Conservation (phyloP, 2,797 vertebrate species). For the Amniataba percoides region DNA sequence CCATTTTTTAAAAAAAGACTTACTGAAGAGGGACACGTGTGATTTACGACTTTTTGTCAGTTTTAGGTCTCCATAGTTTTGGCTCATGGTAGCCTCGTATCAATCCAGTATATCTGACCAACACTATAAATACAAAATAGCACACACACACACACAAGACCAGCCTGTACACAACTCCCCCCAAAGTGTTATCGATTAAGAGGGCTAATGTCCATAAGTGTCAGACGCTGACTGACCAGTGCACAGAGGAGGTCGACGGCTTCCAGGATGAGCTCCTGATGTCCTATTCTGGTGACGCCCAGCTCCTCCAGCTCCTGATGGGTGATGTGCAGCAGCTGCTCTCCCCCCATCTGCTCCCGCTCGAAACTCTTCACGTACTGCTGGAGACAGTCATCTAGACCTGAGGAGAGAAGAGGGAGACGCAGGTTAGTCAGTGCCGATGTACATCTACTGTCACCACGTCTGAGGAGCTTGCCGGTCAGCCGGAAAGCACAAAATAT, state of each 20-base stretch:
- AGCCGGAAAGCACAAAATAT: not conserved
- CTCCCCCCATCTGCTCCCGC: slow-evolving; percentile 91
- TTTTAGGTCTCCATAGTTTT: not conserved
- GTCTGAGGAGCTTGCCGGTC: not conserved
- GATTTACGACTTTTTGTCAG: not conserved
- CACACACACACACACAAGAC: slow-evolving; percentile 20
- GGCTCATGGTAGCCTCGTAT: not conserved
- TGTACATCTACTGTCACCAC: slow-evolving; percentile 4
- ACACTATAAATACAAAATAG: slow-evolving; percentile 2
- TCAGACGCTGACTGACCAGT: slow-evolving; percentile 84
- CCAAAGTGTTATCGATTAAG: not conserved
- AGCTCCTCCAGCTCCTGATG: slow-evolving; percentile 93
- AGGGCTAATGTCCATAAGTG: not conserved
- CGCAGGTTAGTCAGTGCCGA: slow-evolving; percentile 33
- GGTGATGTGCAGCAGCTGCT: slow-evolving; percentile 93
- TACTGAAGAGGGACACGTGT: not conserved
- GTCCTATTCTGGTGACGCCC: slow-evolving; percentile 90
- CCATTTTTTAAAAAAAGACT: not conserved
- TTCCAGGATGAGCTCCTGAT: slow-evolving; percentile 94
- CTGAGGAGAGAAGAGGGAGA: slow-evolving; percentile 74
- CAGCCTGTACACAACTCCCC: not conserved
- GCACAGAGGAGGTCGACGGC: slow-evolving; percentile 92
- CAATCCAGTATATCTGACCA: slow-evolving; percentile 3
- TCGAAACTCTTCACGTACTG: slow-evolving; percentile 95
- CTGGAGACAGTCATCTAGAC: slow-evolving; percentile 92